These are phyloP conservation scores for Agonopterix heracliana DNA, from an alignment of 2,888 invertebrate species.

Conservation along the genomic window DNA sequence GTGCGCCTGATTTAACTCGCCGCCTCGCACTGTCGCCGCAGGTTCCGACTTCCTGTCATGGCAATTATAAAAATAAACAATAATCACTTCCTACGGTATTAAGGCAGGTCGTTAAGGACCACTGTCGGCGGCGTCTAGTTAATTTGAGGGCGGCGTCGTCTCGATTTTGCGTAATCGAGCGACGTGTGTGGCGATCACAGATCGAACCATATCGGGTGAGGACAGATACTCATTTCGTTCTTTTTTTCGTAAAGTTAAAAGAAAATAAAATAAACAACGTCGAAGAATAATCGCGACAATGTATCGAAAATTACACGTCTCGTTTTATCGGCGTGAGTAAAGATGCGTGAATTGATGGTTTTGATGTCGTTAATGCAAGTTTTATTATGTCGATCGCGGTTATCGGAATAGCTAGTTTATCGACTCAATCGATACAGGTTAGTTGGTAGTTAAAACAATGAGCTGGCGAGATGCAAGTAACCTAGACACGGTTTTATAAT, in stretches of 20 bases:
- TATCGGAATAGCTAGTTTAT: slow-evolving; percentile 20
- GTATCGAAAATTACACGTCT: slow-evolving; percentile 33
- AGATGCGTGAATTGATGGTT: slow-evolving; percentile 11
- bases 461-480: slow-evolving; percentile 7
- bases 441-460: slow-evolving; percentile 30
- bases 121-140: slow-evolving; percentile 40
- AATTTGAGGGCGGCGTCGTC: slow-evolving; percentile 55
- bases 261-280: background rate
- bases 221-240: background rate
- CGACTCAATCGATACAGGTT: slow-evolving; percentile 19
- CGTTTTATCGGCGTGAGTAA: slow-evolving; percentile 13
- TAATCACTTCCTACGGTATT: slow-evolving; percentile 66
- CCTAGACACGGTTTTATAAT: slow-evolving; percentile 6
- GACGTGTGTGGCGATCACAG: slow-evolving; percentile 51
- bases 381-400: slow-evolving; percentile 20
- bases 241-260: background rate
- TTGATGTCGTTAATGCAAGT: slow-evolving; percentile 12
- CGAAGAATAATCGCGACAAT: background rate
- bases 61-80: slow-evolving; percentile 71
- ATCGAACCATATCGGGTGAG: slow-evolving; percentile 43
- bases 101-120: slow-evolving; percentile 48
- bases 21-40: slow-evolving; percentile 25
- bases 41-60: slow-evolving; percentile 56
- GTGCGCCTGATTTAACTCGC: slow-evolving; percentile 20
- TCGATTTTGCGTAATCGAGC: slow-evolving; percentile 56